These are phyloP conservation scores for Lamprotornis superbus DNA, from an alignment of 2,113 vertebrate genomes.

Conservation along the genomic window DNA sequence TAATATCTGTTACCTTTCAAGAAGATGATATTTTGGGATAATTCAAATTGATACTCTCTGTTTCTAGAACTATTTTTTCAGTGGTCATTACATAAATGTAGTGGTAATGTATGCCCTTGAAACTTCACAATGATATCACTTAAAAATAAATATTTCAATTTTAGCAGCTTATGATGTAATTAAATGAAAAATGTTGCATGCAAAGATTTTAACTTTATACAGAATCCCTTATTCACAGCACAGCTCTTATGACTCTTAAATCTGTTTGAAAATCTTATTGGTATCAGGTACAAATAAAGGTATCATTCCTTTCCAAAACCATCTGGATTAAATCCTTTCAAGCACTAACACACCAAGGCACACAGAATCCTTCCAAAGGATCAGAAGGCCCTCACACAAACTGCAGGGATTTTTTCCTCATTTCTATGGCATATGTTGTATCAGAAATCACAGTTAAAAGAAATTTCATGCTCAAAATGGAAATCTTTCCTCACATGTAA, in stretches of 20 bases:
- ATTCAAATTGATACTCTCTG: not conserved
- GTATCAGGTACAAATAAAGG: not conserved
- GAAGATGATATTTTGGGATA: not conserved
- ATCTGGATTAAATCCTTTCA: not conserved
- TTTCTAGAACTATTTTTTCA: not conserved
- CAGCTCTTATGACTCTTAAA: not conserved
- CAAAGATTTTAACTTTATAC: not conserved
- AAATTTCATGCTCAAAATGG: slow-evolving; percentile 40
- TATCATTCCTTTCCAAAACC: not conserved
- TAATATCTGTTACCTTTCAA: slow-evolving; percentile 7
- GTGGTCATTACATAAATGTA: not conserved
- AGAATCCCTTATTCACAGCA: not conserved
- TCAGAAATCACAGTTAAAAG: slow-evolving; percentile 36
- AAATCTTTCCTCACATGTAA: slow-evolving; percentile 57
- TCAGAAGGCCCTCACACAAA: not conserved
- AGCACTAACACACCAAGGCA: not conserved
- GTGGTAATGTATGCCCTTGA: not conserved
- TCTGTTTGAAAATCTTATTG: not conserved
- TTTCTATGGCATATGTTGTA: slow-evolving; percentile 39
- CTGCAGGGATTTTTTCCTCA: not conserved
- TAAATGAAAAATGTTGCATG: not conserved
- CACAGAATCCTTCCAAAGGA: not conserved
- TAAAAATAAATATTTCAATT: not conserved
- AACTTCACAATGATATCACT: not conserved
- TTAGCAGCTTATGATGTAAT: not conserved